phyloP scores from a whole-genome alignment of 2,797 vertebrate species.

The Clarias pachynema region DNA sequence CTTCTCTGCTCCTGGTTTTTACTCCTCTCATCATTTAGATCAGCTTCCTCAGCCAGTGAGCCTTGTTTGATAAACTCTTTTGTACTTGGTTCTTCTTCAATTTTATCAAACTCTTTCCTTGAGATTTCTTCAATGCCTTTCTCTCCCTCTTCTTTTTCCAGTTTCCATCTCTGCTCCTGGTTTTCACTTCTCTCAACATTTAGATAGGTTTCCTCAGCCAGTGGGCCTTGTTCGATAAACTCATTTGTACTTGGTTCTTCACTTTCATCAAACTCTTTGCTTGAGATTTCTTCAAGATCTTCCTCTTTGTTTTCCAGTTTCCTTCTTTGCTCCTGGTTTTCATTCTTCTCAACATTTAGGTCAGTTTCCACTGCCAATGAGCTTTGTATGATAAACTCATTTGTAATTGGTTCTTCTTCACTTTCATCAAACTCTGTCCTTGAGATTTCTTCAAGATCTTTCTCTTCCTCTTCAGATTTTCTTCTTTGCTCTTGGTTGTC shows the following conservation, averaged over 20 bases:
- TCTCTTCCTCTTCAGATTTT: neutral
- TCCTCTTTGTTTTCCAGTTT: neutral
- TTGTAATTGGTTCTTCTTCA: neutral
- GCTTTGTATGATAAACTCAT: neutral
- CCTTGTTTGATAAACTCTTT: neutral
- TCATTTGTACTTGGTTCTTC: no score
- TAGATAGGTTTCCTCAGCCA: no score
- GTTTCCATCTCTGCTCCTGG: no score
- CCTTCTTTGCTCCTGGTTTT: neutral
- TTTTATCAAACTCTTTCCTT: no score
- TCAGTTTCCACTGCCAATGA: neutral
- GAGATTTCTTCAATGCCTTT: neutral
- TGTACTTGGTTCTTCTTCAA: no score
- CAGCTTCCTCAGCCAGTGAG: neutral
- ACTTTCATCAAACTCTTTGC: no score
- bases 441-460: neutral
- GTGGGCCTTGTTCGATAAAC: no score
- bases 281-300: no score
- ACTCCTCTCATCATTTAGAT: neutral
- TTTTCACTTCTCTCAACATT: no score
- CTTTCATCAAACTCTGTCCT: neutral
- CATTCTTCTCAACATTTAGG: neutral
- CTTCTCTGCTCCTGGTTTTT: neutral
- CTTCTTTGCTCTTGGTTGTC: neutral
- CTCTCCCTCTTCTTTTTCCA: neutral